Percentiles rank a stretch among this genome's conserved stretches.
phyloP scores from a whole-genome alignment of 2,797 vertebrate genomes.

The Mus caroli region DNA sequence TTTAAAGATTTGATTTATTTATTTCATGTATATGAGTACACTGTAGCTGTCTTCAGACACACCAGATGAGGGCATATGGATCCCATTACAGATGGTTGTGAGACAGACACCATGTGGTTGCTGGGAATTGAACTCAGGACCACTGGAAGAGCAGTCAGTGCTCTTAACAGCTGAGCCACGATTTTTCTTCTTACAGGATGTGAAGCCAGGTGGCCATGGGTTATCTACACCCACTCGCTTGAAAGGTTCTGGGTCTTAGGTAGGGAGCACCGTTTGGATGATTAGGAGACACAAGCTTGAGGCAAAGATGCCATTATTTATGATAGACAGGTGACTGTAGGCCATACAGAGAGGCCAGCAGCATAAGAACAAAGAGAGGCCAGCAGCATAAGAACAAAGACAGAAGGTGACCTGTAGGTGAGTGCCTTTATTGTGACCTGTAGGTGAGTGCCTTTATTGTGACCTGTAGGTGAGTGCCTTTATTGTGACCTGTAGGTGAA shows the following conservation, averaged over 20 bases:
- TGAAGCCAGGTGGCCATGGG: neutral
- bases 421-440: too few species aligned
- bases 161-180: neutral
- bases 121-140: neutral
- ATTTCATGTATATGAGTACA: too few species aligned
- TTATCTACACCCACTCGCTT: neutral
- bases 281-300: neutral
- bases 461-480: too few species aligned
- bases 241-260: neutral
- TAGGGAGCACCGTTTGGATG: neutral
- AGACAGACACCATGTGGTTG: neutral
- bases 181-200: neutral
- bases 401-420: neutral
- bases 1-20: too few species aligned
- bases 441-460: too few species aligned
- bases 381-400: neutral
- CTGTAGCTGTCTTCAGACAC: too few species aligned
- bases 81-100: neutral
- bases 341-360: neutral
- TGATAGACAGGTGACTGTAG: neutral
- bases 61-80: too few species aligned
- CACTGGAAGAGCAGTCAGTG: neutral
- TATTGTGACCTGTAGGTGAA: neutral
- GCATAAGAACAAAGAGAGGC: too few species aligned
- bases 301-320: neutral